Evolutionary conservation across 2,888 invertebrate species (phyloP).

Genomic region (Zhuqinia jingwanae): DNA sequence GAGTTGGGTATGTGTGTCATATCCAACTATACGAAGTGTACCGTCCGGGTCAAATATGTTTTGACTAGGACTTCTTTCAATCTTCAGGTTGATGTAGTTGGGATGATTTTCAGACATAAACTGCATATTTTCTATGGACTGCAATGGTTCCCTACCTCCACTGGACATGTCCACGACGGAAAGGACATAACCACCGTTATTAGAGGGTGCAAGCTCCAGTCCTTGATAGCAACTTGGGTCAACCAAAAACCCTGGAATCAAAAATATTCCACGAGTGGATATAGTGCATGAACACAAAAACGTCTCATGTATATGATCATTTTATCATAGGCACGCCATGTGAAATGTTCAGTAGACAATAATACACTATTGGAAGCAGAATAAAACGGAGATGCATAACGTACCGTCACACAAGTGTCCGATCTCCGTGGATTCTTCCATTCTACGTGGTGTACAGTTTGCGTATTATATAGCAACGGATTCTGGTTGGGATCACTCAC

Average conservation of each 20-base stretch:
- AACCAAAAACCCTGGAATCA: constrained; percentile 6
- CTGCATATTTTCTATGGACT: not conserved
- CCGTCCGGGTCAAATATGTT: constrained; percentile 42
- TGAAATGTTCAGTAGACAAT: too few species aligned
- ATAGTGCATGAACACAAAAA: too few species aligned
- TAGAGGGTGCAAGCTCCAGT: not conserved
- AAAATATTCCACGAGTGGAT: not conserved
- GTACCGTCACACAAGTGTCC: not conserved
- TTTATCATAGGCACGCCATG: too few species aligned
- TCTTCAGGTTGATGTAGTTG: constrained; percentile 1
- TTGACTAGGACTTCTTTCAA: constrained; percentile 1
- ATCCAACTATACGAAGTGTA: constrained; percentile 32
- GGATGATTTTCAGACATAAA: constrained; percentile 17
- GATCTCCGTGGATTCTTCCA: not conserved
- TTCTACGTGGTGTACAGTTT: not conserved
- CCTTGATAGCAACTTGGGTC: not conserved
- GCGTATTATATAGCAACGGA: too few species aligned
- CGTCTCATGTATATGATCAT: too few species aligned
- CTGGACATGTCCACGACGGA: constrained; percentile 30
- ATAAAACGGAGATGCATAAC: not conserved
- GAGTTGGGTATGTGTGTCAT: not conserved
- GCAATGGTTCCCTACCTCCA: constrained; percentile 1
- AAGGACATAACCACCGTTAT: not conserved
- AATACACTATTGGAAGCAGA: too few species aligned
- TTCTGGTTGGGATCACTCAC: too few species aligned